Conservation (phyloP, 2,888 invertebrate species). For the Conus canariensis region DNA sequence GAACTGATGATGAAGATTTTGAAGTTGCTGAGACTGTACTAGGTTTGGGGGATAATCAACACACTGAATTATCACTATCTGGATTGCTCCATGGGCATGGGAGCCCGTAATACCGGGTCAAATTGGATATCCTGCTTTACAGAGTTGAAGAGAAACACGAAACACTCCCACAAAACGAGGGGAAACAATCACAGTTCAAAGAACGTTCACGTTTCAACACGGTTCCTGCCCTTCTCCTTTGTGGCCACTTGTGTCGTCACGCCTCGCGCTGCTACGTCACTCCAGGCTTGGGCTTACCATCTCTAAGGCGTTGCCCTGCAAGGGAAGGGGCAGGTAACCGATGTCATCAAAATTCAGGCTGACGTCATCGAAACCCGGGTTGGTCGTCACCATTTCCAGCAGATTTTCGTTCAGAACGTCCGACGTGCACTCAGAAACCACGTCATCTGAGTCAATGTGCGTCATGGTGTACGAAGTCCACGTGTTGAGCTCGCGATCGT, state of each 20-base stretch:
- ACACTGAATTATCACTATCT: no score
- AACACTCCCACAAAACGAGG: not conserved
- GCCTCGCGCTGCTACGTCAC: not conserved
- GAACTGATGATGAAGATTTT: no score
- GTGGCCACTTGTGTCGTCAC: not conserved
- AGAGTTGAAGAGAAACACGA: no score
- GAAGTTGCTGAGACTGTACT: no score
- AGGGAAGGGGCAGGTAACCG: not conserved
- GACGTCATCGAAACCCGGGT: constrained; percentile 47
- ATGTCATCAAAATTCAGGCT: constrained; percentile 33
- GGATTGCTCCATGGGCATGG: no score
- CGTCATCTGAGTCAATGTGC: constrained; percentile 51
- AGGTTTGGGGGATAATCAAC: no score
- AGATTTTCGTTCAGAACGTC: constrained; percentile 54
- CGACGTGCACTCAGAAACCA: constrained; percentile 49
- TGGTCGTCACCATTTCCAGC: constrained; percentile 40
- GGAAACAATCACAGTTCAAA: not conserved
- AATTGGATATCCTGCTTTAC: no score
- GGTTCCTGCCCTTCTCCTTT: not conserved
- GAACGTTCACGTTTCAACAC: not conserved
- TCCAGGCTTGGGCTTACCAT: not conserved
- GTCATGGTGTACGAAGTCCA: constrained; percentile 51
- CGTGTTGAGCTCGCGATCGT: constrained; percentile 50
- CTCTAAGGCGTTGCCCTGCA: constrained; percentile 58
- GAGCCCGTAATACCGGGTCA: no score